Evolutionary conservation across 1,140 invertebrate genomes (phyloP), one percentile per base, ranked within the genome.

Genomic region (Anoplophora glabripennis): DNA sequence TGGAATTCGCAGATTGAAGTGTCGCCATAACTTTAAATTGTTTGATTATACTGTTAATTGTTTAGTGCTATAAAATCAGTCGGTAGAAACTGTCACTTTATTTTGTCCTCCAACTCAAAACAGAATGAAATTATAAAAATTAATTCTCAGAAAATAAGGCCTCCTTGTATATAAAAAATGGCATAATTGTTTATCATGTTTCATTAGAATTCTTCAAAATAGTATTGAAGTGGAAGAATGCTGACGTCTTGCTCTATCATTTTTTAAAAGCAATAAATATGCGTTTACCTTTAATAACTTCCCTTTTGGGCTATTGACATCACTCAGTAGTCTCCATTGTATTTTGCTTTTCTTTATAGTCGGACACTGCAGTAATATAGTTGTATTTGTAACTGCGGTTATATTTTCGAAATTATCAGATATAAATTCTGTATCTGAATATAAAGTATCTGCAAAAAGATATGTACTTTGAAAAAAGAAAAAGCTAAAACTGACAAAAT

Each of bases 391-490:
- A 7, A 46, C 18, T 5, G 28, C 14, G 10, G 44, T 46, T 46
- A 46, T 46, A 18, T 46, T 46, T n/a, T 17, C 44, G n/a, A 46
- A 46, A 18, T 18, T 46, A 18, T 46, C 44, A 46, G 17, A 21
- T 2, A 21, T 7, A 10, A 17, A 46, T 17, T 46, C 28, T 10
- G 7, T 21, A 18, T 46, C 44, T 9, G 28, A 21, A 46, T 46
- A 46, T n/a, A 15, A 11, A n/a, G 44, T 11, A 17, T 46, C 44
- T 46, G 44, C 4, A 46, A 46, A 46, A n/a, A n/a, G n/a, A 17
- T 21, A 46, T 42, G 10, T 14, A 42, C 5, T 28, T 28, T 28
- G 5, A 5, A n/a, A n/a, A n/a, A n/a, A n/a, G n/a, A n/a, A n/a
- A n/a, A n/a, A n/a, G n/a, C n/a, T n/a, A n/a, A n/a, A n/a, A n/a